phyloP scores from a whole-genome alignment of 1,140 invertebrate genomes.

The Forficula auricularia region DNA sequence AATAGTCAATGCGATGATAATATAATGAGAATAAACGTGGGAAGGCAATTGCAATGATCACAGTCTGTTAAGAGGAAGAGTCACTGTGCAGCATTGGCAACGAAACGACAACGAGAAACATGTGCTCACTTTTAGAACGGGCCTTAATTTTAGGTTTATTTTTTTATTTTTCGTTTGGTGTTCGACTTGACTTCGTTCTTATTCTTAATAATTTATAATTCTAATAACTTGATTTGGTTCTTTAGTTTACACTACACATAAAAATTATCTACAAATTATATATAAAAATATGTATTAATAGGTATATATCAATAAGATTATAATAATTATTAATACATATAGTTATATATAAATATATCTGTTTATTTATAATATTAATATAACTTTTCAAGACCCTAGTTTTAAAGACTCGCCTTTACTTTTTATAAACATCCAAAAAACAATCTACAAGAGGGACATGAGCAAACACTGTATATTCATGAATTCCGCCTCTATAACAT shows the following conservation, averaged over 20 bases:
- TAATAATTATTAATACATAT: too few species aligned
- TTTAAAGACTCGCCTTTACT: not conserved
- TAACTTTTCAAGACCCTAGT: slow-evolving; percentile 1
- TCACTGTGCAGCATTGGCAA: too few species aligned
- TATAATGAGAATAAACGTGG: slow-evolving; percentile 1
- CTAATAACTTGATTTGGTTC: too few species aligned
- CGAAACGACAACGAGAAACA: not conserved
- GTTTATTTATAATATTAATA: not conserved
- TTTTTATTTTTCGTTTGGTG: not conserved
- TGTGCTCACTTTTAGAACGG: slow-evolving; percentile 11
- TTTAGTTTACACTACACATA: too few species aligned
- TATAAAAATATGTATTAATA: too few species aligned
- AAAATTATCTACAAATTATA: too few species aligned
- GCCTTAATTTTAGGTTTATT: not conserved
- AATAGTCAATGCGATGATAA: too few species aligned
- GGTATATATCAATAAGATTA: too few species aligned
- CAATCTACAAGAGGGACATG: slow-evolving; percentile 1
- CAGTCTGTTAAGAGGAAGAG: slow-evolving; percentile 11
- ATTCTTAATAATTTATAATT: too few species aligned
- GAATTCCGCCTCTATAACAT: too few species aligned
- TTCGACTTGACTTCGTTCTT: not conserved
- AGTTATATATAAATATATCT: not conserved
- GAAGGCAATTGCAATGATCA: slow-evolving; percentile 15
- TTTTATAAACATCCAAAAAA: slow-evolving; percentile 1
- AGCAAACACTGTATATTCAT: slow-evolving; percentile 4